Evolutionary conservation across 2,888 invertebrate species (phyloP).

Genomic region (Aricia artaxerxes): DNA sequence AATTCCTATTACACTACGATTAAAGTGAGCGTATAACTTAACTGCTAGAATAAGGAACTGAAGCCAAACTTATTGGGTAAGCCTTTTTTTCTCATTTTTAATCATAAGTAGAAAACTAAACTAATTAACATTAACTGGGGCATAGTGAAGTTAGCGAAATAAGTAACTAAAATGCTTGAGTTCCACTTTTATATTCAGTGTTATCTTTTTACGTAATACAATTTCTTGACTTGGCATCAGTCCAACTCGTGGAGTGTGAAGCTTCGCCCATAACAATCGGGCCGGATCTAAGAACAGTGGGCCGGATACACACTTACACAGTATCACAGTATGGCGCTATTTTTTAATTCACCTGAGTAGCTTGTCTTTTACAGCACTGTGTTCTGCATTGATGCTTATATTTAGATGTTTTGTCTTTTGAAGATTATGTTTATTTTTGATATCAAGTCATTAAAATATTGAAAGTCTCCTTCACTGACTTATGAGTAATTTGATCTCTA

Average conservation of each 20-base stretch:
- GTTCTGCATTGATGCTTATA: background rate
- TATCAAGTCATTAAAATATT: too few relatives aligned
- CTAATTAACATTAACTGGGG: background rate
- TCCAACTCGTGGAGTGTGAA: constrained; percentile 25
- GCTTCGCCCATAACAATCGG: constrained; percentile 20
- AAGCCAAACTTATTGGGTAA: constrained; percentile 30
- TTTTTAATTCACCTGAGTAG: constrained; percentile 29
- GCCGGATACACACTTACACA: too few relatives aligned
- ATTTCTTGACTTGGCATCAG: constrained; percentile 27
- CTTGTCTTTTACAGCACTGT: constrained; percentile 19
- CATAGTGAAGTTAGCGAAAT: background rate
- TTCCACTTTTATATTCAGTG: background rate
- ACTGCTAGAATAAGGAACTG: constrained; percentile 18
- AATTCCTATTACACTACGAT: constrained; percentile 41
- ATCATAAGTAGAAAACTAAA: background rate
- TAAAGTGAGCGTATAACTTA: constrained; percentile 27
- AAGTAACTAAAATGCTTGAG: background rate
- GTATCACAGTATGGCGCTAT: background rate
- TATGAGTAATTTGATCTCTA: background rate
- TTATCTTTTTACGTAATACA: constrained; percentile 28
- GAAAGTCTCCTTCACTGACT: background rate
- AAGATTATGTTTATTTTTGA: background rate
- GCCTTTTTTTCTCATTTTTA: background rate
- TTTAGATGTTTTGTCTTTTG: constrained; percentile 2
- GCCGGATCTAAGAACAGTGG: background rate